Percentiles rank a stretch among this genome's conserved stretches.
Evolutionary conservation across 2,797 vertebrate genomes (phyloP).

Genomic region (Benthosema pterotum): DNA sequence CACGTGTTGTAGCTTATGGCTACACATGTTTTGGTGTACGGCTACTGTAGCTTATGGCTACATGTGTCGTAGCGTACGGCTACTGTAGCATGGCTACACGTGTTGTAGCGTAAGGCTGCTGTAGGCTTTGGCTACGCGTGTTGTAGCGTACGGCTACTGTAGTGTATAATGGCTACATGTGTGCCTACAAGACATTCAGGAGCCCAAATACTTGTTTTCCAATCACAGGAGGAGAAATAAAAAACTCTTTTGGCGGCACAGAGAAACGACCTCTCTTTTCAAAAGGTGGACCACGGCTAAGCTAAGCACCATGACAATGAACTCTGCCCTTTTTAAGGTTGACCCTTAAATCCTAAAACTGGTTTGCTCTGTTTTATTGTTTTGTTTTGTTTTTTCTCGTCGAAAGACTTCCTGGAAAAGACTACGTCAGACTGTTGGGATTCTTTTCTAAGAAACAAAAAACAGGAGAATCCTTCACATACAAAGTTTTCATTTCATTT

Average conservation of each 20-base stretch:
- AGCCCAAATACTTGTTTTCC: conserved; percentile 1
- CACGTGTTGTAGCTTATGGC: too few relatives aligned
- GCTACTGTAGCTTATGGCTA: too few relatives aligned
- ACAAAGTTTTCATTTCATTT: conserved; percentile 82
- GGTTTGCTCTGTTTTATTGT: conserved; percentile 54
- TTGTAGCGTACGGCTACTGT: not conserved
- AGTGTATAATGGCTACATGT: conserved; percentile 16
- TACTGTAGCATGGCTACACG: too few relatives aligned
- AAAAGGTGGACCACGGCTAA: conserved; percentile 16
- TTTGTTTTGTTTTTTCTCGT: conserved; percentile 66
- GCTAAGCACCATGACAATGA: conserved; percentile 28
- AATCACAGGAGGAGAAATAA: conserved; percentile 22
- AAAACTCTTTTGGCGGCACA: conserved; percentile 21
- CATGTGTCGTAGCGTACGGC: too few relatives aligned
- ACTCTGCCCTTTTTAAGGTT: conserved; percentile 25
- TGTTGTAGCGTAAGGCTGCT: too few relatives aligned
- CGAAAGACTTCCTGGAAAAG: conserved; percentile 71
- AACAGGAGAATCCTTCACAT: conserved; percentile 60
- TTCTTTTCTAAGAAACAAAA: conserved; percentile 71
- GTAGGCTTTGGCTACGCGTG: too few relatives aligned
- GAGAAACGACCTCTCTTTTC: conserved; percentile 8
- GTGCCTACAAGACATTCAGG: conserved; percentile 28
- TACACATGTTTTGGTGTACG: too few relatives aligned
- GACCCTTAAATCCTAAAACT: conserved; percentile 28
- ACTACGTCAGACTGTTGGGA: conserved; percentile 72